Base-by-base conservation (phyloP, 2,113 vertebrate species). In the Syngnathus typhle region DNA sequence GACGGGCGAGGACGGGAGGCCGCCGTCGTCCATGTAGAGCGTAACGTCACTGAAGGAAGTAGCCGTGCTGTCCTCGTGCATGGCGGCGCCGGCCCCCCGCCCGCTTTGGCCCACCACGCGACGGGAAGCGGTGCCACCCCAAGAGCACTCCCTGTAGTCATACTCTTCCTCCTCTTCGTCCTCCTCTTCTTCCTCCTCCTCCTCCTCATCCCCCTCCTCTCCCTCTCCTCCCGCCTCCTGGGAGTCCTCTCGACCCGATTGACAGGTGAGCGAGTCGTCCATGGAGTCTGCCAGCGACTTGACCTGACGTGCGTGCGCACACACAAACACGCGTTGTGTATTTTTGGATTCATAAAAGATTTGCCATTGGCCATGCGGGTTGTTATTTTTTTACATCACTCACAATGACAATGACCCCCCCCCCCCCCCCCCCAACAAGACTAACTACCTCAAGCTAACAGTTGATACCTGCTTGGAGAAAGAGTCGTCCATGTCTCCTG, bases 21-120 rank as follows among this genome's bases (percentile, higher is more conserved):
- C 85, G 44, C 73, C 87, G 1, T 92, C 91, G 3, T 92, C 94
- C 92, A 95, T 91, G 82, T 95, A 95, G 67, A 96, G 92, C 1
- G 94, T 94, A 73, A 94, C 92, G 9, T 96, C 94, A 21, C 93
- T 94, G 90, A 94, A 95, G 71, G 93, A 95, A 16, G 94, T 95
- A 65, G 93, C 92, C 0, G 93, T 93, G 82, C 93, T 95, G 86
- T 96, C 94, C 67, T 93, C 93, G 2, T 92, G 91, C 89, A 90
- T 89, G 73, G 85, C 82, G 6, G 79, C 73, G 64, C 76, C 91
- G 67, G 69, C 89, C 63, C 67, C 82, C 18, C 88, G 78, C 44
- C 82, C 62, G 0, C 27, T 73, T 7, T 86, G 49, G 36, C 84
- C 60, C 0, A 73, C 75, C 27, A 83, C 37, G 0, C 83, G 88